A percentile compares a stretch with the other conserved stretches of the same genome.
Conservation (phyloP, 2,888 invertebrate genomes). For the Lissocephala sabroskyi region DNA sequence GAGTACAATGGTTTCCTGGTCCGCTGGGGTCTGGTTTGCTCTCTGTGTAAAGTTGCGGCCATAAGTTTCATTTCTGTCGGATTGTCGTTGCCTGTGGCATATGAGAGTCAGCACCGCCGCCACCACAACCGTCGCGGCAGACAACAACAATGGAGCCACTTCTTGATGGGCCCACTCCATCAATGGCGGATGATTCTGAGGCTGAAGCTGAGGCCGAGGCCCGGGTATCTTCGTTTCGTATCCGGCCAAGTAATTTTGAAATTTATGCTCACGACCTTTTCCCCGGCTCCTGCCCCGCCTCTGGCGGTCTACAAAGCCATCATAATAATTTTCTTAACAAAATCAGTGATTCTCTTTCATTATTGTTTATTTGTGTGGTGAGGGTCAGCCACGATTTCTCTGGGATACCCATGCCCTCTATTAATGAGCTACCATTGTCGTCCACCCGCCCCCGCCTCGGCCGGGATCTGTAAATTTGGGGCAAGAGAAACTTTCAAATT, state of each 20-base stretch:
- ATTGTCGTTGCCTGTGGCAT: conserved; percentile 53
- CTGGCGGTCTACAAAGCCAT: neutral
- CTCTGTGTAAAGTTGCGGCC: conserved; percentile 9
- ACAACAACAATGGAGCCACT: too few relatives aligned
- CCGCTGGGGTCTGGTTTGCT: neutral
- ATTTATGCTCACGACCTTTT: conserved; percentile 64
- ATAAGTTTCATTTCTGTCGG: conserved; percentile 27
- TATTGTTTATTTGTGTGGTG: conserved; percentile 15
- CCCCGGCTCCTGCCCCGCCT: conserved; percentile 6
- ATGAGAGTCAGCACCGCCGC: conserved; percentile 34
- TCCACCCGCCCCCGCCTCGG: too few relatives aligned
- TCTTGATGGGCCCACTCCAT: conserved; percentile 44
- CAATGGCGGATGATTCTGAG: conserved; percentile 28
- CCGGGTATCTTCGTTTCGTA: neutral
- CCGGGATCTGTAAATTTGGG: too few relatives aligned
- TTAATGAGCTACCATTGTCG: conserved; percentile 37
- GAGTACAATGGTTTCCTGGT: conserved; percentile 35
- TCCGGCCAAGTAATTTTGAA: conserved; percentile 39
- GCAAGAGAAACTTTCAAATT: too few relatives aligned
- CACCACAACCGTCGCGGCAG: conserved; percentile 3
- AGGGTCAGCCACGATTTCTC: conserved; percentile 6
- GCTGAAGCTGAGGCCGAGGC: neutral
- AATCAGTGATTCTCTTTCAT: conserved; percentile 13
- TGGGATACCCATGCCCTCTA: conserved; percentile 13
- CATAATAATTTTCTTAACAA: conserved; percentile 2